phyloP scores from a whole-genome alignment of 2,888 invertebrate genomes.

The Myopa testacea region DNA sequence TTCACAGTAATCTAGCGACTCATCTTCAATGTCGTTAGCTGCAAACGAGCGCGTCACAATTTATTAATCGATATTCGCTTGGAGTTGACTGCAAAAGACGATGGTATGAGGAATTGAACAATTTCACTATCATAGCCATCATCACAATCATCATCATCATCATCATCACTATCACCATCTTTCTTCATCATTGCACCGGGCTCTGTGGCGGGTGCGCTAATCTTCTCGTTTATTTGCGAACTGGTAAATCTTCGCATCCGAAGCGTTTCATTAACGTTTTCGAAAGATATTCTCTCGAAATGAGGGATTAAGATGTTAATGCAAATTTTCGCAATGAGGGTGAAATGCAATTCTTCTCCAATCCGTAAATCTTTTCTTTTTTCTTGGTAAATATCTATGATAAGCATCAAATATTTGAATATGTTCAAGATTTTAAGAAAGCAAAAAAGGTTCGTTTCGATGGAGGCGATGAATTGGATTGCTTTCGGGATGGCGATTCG shows the following conservation, averaged over 20 bases:
- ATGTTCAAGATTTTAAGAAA: background rate
- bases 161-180: background rate
- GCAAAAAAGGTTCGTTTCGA: background rate
- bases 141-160: conserved; percentile 13
- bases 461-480: background rate
- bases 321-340: background rate
- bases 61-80: conserved; percentile 2
- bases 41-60: background rate
- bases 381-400: background rate
- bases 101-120: no score
- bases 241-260: conserved; percentile 21
- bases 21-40: background rate
- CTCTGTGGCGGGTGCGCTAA: background rate
- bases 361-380: background rate
- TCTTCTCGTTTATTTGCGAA: conserved; percentile 11
- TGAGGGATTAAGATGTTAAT: background rate
- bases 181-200: conserved; percentile 1
- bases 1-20: background rate
- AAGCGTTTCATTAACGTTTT: conserved; percentile 12
- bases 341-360: background rate
- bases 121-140: background rate
- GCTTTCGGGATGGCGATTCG: no score
- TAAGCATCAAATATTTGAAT: background rate
- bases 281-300: background rate
- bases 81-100: background rate